Base-by-base conservation (phyloP, 2,888 invertebrate genomes). In the Horisme vitalbata region DNA sequence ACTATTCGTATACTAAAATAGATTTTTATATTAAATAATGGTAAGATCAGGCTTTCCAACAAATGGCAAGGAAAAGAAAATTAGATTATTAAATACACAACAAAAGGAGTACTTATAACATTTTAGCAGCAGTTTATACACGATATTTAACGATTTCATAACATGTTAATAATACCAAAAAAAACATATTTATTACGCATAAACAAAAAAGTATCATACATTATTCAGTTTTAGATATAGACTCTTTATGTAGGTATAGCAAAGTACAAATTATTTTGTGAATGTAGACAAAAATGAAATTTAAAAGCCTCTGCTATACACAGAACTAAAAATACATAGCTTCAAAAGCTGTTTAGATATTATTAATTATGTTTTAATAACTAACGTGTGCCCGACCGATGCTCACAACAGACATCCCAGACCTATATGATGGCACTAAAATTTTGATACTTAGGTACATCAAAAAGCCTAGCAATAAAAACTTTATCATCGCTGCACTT, bases 1-100 rank as follows among this genome's bases (percentile, higher is more conserved):
- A 52, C 35, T n/a, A n/a, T n/a, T n/a, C n/a, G n/a, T n/a, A n/a
- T n/a, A 55, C 43, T 55, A 61, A 46, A 52, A 55, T 44, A 38
- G 34, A 23, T 12, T 28, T 31, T 20, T 18, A 31, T 35, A 39
- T 12, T 23, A 45, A 38, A 65, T 70, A 76, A 63, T 76, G 77
- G 79, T 78, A 77, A 75, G 73, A 71, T 66, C 64, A 61, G 74
- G 75, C 74, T 68, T 57, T 57, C 49, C 54, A 56, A 51, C 52
- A 56, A 36, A 55, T 51, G 51, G 51, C 55, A 52, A 55, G 55
- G 30, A 32, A 46, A 28, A 26, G n/a, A 41, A 15, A 37, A 27
- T 9, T 21, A 27, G 20, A 13, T 13, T 6, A 39, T 15, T 31
- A 26, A 24, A 24, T 10, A 13, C 15, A 24, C 14, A 18, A 21